phyloP scores from a whole-genome alignment of 2,888 invertebrate genomes.

The Stenotaenia linearis region DNA sequence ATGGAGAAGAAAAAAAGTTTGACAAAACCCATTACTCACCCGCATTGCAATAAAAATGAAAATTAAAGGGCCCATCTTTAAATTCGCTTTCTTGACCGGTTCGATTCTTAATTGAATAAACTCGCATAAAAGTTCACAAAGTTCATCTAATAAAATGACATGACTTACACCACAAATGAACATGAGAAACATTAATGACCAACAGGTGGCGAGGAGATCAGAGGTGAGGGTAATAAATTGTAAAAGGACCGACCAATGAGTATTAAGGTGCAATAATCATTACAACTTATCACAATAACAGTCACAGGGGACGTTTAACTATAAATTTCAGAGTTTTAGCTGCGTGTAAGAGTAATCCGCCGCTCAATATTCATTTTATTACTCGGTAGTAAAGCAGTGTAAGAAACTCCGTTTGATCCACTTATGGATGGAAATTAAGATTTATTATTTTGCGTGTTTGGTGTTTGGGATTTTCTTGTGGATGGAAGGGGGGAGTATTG shows the following conservation, averaged over 20 bases:
- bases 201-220: not conserved
- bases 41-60: not conserved
- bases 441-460: not conserved
- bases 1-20: not conserved
- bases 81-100: too few relatives aligned
- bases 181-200: not conserved
- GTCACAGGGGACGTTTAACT: not conserved
- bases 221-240: not conserved
- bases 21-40: not conserved
- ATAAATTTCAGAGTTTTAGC: not conserved
- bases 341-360: too few relatives aligned
- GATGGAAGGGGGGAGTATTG: too few relatives aligned
- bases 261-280: conserved; percentile 9
- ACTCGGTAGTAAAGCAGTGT: not conserved
- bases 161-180: not conserved
- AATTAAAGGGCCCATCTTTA: not conserved
- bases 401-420: not conserved
- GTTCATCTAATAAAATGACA: not conserved
- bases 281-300: conserved; percentile 10
- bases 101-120: not conserved
- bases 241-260: not conserved
- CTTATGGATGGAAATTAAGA: not conserved
- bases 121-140: not conserved
- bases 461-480: not conserved
- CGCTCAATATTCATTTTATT: not conserved